phyloP scores from a whole-genome alignment of 2,113 vertebrate species.

The Silurus asotus region DNA sequence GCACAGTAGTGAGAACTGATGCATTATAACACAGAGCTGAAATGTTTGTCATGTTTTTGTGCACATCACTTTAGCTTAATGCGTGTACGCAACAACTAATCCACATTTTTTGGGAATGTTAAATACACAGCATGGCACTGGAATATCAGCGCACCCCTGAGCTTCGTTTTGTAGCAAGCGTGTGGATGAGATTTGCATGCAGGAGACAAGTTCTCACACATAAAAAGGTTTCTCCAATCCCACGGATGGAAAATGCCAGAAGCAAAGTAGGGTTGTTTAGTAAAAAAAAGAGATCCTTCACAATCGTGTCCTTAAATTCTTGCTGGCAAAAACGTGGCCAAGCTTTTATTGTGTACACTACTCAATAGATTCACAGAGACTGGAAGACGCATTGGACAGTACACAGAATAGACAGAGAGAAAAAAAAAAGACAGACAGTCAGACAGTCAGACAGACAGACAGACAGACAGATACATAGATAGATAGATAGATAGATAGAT shows the following conservation, averaged over 20 bases:
- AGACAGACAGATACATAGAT: too few species aligned
- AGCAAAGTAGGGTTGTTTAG: not conserved
- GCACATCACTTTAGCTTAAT: not conserved
- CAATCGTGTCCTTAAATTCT: not conserved
- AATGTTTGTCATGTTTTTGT: not conserved
- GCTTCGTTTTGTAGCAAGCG: not conserved
- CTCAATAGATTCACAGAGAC: not conserved
- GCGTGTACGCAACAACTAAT: not conserved
- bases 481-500: too few species aligned
- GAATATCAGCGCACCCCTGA: not conserved
- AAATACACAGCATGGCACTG: too few species aligned
- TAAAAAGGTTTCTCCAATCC: constrained; percentile 12
- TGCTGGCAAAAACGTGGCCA: not conserved
- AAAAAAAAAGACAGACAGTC: too few species aligned
- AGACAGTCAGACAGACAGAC: too few species aligned
- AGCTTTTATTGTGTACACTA: not conserved
- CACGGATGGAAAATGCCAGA: constrained; percentile 11
- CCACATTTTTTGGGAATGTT: not conserved
- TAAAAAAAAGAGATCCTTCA: not conserved
- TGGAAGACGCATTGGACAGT: not conserved
- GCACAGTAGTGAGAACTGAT: not conserved
- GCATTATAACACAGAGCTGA: not conserved
- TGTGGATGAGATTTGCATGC: constrained; percentile 9
- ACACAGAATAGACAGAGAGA: too few species aligned
- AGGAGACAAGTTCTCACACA: not conserved